Conservation (phyloP, 2,888 invertebrate species). For the Kryphioiulus occultus region DNA sequence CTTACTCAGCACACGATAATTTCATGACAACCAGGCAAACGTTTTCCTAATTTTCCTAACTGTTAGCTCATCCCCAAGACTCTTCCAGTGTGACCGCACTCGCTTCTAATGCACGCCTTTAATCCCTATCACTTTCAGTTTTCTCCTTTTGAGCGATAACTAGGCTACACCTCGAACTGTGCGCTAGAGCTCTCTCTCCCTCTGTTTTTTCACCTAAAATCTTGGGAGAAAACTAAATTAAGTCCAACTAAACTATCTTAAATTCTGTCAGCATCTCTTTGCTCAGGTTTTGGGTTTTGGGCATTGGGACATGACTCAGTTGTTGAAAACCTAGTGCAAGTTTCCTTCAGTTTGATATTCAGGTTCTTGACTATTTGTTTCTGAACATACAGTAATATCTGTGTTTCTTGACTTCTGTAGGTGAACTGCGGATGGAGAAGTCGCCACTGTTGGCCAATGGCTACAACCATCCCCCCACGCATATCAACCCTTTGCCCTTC, state of each 20-base stretch:
- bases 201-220: background rate
- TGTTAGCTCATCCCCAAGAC: background rate
- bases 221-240: background rate
- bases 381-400: background rate
- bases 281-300: background rate
- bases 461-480: constrained; percentile 91
- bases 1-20: background rate
- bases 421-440: constrained; percentile 71
- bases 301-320: no score
- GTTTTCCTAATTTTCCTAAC: background rate
- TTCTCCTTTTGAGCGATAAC: background rate
- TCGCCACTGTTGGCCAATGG: constrained; percentile 91
- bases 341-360: no score
- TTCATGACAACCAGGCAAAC: constrained; percentile 11
- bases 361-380: no score
- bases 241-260: no score
- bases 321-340: no score
- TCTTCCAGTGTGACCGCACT: background rate
- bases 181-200: background rate
- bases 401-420: constrained; percentile 50
- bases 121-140: background rate
- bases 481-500: constrained; percentile 92
- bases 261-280: background rate
- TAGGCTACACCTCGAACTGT: constrained; percentile 7
- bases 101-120: background rate